Conservation (phyloP, 2,888 invertebrate species). For the Meiosimyza decipiens region DNA sequence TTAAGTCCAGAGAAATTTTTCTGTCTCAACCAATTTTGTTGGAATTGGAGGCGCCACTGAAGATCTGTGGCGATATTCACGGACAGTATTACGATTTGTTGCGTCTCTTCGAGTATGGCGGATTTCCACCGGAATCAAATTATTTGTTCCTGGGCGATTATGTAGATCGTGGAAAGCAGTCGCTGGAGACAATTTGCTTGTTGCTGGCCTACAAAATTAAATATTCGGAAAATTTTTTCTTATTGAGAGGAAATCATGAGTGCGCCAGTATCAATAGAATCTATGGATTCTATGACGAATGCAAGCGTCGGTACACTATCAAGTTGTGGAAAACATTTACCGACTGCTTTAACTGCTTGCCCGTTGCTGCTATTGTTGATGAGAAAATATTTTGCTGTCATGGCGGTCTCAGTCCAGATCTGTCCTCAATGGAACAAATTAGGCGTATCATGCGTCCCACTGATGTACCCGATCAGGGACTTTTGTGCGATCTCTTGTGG, state of each 20-base stretch:
- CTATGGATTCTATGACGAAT: constrained; percentile 98
- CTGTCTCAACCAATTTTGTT: constrained; percentile 97
- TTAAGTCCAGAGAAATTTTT: constrained; percentile 99
- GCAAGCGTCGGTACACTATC: constrained; percentile 95
- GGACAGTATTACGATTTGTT: constrained; percentile 99
- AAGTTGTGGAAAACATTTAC: constrained; percentile 99
- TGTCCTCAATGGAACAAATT: constrained; percentile 98
- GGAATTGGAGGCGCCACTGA: constrained; percentile 98
- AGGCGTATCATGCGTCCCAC: constrained; percentile 98
- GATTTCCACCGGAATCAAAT: constrained; percentile 98
- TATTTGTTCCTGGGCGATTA: constrained; percentile 99
- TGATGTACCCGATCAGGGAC: constrained; percentile 97
- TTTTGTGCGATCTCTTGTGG: constrained; percentile 97
- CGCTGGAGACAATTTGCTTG: constrained; percentile 97
- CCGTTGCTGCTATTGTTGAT: constrained; percentile 92
- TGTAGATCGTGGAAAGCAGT: constrained; percentile 98
- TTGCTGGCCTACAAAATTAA: constrained; percentile 98
- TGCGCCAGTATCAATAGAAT: constrained; percentile 99
- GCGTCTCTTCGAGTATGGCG: constrained; percentile 97
- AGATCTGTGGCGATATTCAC: constrained; percentile 99
- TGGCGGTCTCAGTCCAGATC: constrained; percentile 88
- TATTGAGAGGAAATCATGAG: constrained; percentile 97
- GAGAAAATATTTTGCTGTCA: constrained; percentile 84
- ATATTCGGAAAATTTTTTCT: constrained; percentile 98
- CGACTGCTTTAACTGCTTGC: constrained; percentile 99